Evolutionary conservation across 1,140 invertebrate species (phyloP).

Genomic region (Drosophila sp.): DNA sequence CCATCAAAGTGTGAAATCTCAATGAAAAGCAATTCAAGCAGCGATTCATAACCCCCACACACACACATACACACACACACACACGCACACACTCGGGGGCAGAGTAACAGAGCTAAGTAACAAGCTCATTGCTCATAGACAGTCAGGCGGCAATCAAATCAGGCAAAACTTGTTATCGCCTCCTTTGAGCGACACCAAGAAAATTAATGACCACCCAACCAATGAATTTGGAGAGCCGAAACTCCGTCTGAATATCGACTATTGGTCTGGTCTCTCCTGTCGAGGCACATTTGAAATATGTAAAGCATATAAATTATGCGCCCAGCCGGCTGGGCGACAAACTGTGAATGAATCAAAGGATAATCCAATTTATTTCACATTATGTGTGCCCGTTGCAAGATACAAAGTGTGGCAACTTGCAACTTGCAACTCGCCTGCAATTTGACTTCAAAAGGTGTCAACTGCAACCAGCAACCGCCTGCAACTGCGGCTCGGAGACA

Average conservation of each 20-base stretch:
- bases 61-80: neutral
- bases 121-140: slow-evolving; percentile 68
- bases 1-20: slow-evolving; percentile 37
- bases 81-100: neutral
- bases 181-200: slow-evolving; percentile 80
- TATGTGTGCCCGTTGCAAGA: slow-evolving; percentile 40
- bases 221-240: slow-evolving; percentile 3
- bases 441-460: slow-evolving; percentile 70
- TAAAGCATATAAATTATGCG: slow-evolving; percentile 82
- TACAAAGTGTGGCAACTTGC: slow-evolving; percentile 32
- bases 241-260: slow-evolving; percentile 4
- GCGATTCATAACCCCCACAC: slow-evolving; percentile 9
- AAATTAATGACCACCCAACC: slow-evolving; percentile 72
- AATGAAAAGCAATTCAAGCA: slow-evolving; percentile 44
- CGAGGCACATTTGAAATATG: slow-evolving; percentile 74
- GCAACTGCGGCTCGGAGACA: neutral
- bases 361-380: slow-evolving; percentile 84
- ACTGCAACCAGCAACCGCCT: too few species aligned
- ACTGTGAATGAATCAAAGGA: slow-evolving; percentile 84
- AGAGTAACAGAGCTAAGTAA: slow-evolving; percentile 44
- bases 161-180: slow-evolving; percentile 81
- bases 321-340: slow-evolving; percentile 70
- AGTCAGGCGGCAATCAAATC: slow-evolving; percentile 74
- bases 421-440: slow-evolving; percentile 2
- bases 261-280: neutral